Evolutionary conservation across 2,888 invertebrate genomes (phyloP), one percentile per base, ranked within the genome.

Genomic region (Thera britannica): DNA sequence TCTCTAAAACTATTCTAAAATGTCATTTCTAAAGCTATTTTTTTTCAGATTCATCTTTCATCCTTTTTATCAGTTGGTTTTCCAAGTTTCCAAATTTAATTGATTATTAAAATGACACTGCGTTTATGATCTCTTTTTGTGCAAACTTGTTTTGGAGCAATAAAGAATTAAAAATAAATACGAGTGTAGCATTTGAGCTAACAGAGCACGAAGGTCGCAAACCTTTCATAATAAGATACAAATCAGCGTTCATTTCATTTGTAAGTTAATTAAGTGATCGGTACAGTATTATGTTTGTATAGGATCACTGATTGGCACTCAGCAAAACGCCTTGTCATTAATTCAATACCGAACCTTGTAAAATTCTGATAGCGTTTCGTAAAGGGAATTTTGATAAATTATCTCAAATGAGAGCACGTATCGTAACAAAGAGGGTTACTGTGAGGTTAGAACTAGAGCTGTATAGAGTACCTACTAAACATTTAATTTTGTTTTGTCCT

Each of bases 351-450:
- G 36, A 60, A 56, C 55, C 48, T 59, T 41, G 23, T 55, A 12
- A 67, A 67, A 62, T 36, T 63, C 49, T 56, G 51, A 56, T 56
- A 56, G 59, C 67, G 52, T 67, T 58, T 63, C 44, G 41, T 36
- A 58, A 67, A 62, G 35, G 52, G 41, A 67, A 67, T 62, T 57
- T 62, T 67, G 55, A 62, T 62, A 67, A 67, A 67, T 67, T 58
- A 55, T 41, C 52, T 55, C 58, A 58, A 67, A 62, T 67, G 62
- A 59, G 58, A 61, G 54, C 62, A 62, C 62, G 58, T 67, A 54
- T 58, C 62, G 8, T n/a, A 58, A 67, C 58, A 59, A 62, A 62
- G 49, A 59, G 59, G 56, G 54, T 58, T 52, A 48, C 48, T 48
- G 44, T 62, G 35, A 51, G 34, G 62, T 54, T 67, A 51, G 49